Percentiles rank a stretch among this genome's conserved stretches.
Evolutionary conservation across 2,888 invertebrate genomes (phyloP).

Genomic region (Rhingia campestris): DNA sequence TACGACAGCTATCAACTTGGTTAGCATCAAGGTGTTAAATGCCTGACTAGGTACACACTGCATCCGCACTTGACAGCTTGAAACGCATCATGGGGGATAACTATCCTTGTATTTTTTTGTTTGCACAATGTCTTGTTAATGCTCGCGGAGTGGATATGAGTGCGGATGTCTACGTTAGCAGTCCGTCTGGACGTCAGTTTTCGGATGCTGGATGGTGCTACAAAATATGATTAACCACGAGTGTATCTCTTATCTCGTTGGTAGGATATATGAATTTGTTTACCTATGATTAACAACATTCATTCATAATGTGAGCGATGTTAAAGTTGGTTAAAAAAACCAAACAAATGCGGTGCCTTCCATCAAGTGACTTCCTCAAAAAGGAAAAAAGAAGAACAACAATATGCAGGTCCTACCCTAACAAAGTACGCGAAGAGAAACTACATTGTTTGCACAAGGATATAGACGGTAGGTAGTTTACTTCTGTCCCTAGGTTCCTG

Average conservation of each 20-base stretch:
- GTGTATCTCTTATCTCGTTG: slow-evolving; percentile 52
- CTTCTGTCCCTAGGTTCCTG: slow-evolving; percentile 47
- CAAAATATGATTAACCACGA: slow-evolving; percentile 47
- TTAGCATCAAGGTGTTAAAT: slow-evolving; percentile 76
- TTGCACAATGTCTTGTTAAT: slow-evolving; percentile 63
- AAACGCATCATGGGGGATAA: slow-evolving; percentile 64
- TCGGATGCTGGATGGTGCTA: slow-evolving; percentile 18
- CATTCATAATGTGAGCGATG: slow-evolving; percentile 50
- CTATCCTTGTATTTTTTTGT: slow-evolving; percentile 63
- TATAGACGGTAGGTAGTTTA: slow-evolving; percentile 47
- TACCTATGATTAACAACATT: slow-evolving; percentile 70
- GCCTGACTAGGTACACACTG: slow-evolving; percentile 74
- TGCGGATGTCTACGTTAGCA: slow-evolving; percentile 45
- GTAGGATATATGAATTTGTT: slow-evolving; percentile 66
- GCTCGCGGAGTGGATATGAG: slow-evolving; percentile 12
- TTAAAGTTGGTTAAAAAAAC: not conserved
- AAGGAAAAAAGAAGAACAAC: slow-evolving; percentile 16
- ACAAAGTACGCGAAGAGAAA: slow-evolving; percentile 18
- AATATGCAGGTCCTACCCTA: slow-evolving; percentile 37
- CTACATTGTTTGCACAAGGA: slow-evolving; percentile 67
- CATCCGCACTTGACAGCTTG: slow-evolving; percentile 71
- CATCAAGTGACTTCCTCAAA: slow-evolving; percentile 44
- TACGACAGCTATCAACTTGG: slow-evolving; percentile 34
- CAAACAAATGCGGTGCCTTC: slow-evolving; percentile 45
- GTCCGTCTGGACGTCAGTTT: slow-evolving; percentile 25